Base-by-base conservation (phyloP, 2,797 vertebrate species). In the Threskiornis aethiopicus region DNA sequence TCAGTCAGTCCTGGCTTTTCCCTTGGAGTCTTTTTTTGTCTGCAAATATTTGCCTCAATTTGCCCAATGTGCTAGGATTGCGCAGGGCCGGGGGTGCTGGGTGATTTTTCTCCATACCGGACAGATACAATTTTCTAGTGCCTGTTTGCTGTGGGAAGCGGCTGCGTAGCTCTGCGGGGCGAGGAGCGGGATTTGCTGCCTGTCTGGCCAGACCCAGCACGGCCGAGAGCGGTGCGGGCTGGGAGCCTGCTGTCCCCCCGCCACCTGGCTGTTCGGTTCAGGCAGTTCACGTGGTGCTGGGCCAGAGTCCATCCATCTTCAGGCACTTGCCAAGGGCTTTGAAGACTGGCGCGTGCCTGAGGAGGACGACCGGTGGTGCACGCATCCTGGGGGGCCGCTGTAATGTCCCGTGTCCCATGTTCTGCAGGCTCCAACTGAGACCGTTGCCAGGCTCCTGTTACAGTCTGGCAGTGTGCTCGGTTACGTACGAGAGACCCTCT, bases 291-390 rank as follows among this genome's bases (percentile, higher is more conserved):
- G 6, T 10, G 69, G 26, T 39, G 54, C 69, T 39, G 61, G 11
- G 35, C 41, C 41, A 10, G 24, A 25, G n/a, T 10, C 77, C 6
- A 2, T 25, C 54, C 14, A 0, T 31, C 47, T 47, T 54, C 29
- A n/a, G 47, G 78, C 1, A 1, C 78, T 61, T 22, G 39, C 29
- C 29, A 41, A 52, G 66, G 39, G 57, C 41, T n/a, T n/a, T 35
- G 65, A 29, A 35, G 42, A 12, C 12, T 2, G 6, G 22, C 9
- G 16, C 4, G 39, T 29, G 18, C 37, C n/a, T 13, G 39, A 10
- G 39, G 73, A 52, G 33, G 44, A 37, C 2, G 4, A 9, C 12
- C 0, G 0, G 69, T 2, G 33, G 33, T 24, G 24, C 2, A 1
- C 3, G 28, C 7, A 4, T 31, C 25, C 52, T 2, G 29, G 52